Conservation (phyloP, 2,888 invertebrate genomes). For the Tetragonisca angustula region DNA sequence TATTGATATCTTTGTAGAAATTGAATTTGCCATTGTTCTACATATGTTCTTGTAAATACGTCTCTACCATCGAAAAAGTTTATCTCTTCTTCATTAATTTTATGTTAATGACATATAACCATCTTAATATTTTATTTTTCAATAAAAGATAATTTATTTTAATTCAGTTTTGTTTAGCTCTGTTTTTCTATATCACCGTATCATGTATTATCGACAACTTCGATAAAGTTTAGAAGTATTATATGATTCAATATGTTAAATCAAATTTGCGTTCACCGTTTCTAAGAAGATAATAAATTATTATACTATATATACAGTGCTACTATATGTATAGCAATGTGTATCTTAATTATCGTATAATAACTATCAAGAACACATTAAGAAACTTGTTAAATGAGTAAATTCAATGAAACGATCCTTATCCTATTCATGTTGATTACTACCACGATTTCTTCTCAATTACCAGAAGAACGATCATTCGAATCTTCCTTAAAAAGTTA, state of each 20-base stretch:
- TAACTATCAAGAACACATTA: constrained; percentile 47
- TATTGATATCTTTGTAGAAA: neutral
- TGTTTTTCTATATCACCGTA: neutral
- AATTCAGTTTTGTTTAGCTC: neutral
- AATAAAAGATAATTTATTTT: constrained; percentile 1
- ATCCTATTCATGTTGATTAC: too few species aligned
- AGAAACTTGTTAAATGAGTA: constrained; percentile 16
- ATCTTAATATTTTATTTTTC: neutral
- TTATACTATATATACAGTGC: neutral
- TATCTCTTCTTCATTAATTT: neutral
- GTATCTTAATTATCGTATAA: constrained; percentile 10
- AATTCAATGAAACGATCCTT: neutral
- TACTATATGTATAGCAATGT: neutral
- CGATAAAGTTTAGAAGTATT: neutral
- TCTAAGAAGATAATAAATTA: neutral
- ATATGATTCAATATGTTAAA: constrained; percentile 21
- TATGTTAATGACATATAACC: constrained; percentile 28
- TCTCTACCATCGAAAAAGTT: neutral
- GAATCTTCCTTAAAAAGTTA: neutral
- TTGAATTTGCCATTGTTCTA: neutral
- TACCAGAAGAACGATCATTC: neutral
- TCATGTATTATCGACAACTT: neutral
- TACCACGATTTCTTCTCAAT: neutral
- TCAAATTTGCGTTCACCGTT: constrained; percentile 5
- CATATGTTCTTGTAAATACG: neutral